These are phyloP conservation scores for Tetragonisca angustula DNA, from an alignment of 2,888 invertebrate genomes.

Conservation along the genomic window DNA sequence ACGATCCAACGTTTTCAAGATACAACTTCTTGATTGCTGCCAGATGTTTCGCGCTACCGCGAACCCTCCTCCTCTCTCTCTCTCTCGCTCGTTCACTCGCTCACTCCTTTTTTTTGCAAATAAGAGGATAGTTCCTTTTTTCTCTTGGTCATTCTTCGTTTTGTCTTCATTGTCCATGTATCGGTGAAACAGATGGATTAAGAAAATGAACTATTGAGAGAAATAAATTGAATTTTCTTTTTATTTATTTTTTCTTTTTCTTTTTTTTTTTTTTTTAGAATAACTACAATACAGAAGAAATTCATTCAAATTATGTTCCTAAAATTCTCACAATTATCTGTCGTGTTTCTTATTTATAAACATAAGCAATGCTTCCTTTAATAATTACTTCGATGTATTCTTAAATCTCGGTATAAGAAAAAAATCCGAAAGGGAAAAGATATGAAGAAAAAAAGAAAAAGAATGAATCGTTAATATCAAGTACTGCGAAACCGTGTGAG, in stretches of 20 bases:
- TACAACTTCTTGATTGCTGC: slow-evolving; percentile 74
- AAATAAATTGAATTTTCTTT: too few relatives aligned
- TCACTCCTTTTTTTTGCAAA: slow-evolving; percentile 50
- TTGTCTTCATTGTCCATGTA: slow-evolving; percentile 9
- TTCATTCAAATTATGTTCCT: too few relatives aligned
- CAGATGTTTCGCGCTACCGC: slow-evolving; percentile 75
- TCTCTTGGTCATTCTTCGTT: slow-evolving; percentile 3
- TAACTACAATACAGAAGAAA: not conserved
- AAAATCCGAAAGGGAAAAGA: too few relatives aligned
- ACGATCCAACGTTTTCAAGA: slow-evolving; percentile 69
- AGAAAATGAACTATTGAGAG: not conserved
- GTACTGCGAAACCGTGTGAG: not conserved
- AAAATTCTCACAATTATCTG: too few relatives aligned
- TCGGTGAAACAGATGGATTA: not conserved
- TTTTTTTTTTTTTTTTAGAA: not conserved
- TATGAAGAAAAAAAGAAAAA: not conserved
- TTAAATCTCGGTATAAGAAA: too few relatives aligned
- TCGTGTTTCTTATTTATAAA: too few relatives aligned
- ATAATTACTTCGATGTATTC: too few relatives aligned
- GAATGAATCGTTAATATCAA: too few relatives aligned
- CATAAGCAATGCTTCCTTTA: too few relatives aligned
- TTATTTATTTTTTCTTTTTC: not conserved
- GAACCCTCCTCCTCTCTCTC: slow-evolving; percentile 42
- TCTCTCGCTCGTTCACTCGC: too few relatives aligned
- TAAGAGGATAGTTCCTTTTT: slow-evolving; percentile 49